phyloP scores from a whole-genome alignment of 2,888 invertebrate genomes.

The Hydropsyche betteni region DNA sequence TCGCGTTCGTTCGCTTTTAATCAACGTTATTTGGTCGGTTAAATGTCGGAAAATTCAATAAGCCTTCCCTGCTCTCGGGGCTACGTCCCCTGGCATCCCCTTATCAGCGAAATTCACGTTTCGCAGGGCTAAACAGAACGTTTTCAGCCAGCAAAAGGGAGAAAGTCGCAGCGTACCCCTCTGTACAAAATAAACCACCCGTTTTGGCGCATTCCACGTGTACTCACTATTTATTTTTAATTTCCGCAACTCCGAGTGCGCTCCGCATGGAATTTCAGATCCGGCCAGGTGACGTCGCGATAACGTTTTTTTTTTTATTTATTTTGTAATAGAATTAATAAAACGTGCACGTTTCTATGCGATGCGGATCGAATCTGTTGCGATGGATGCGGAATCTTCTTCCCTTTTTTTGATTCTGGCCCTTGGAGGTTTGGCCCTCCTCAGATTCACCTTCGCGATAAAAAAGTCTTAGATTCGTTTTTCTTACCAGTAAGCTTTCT shows the following conservation, averaged over 20 bases:
- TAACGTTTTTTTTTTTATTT: no score
- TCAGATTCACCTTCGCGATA: conserved; percentile 16
- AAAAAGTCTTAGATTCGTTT: conserved; percentile 21
- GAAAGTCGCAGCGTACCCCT: no score
- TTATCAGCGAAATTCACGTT: conserved; percentile 33
- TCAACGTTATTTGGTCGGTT: conserved; percentile 29
- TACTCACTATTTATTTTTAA: conserved; percentile 28
- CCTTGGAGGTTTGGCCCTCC: conserved; percentile 18
- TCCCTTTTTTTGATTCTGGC: neutral
- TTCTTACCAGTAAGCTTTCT: conserved; percentile 10
- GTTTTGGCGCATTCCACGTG: conserved; percentile 3
- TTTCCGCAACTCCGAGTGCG: conserved; percentile 2
- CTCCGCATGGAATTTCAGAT: neutral
- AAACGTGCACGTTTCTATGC: no score
- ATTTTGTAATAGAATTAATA: no score
- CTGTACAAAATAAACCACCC: neutral
- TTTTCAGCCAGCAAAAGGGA: no score
- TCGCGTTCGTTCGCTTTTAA: conserved; percentile 29
- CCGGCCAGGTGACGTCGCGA: neutral
- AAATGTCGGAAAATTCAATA: conserved; percentile 32
- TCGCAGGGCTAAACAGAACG: conserved; percentile 17
- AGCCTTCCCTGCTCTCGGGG: neutral
- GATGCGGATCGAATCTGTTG: neutral
- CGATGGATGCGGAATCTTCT: neutral
- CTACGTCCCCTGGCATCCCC: conserved; percentile 28